A percentile compares a stretch with the other conserved stretches of the same genome.
These are phyloP conservation scores for Papilio polytes DNA, from an alignment of 1,140 invertebrate genomes.

Conservation along the genomic window DNA sequence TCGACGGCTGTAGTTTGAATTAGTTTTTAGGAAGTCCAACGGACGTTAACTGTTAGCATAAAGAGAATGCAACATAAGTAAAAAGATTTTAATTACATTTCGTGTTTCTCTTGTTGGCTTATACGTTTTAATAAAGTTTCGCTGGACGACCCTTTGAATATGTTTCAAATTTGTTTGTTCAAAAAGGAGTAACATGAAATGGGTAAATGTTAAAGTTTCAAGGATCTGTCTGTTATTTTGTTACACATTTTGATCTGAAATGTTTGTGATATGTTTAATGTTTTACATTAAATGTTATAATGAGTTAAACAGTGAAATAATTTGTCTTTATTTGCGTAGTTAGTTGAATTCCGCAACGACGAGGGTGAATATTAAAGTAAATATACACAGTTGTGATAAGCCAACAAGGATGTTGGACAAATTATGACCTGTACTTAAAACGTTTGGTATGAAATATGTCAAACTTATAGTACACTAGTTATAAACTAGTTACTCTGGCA, in stretches of 20 bases:
- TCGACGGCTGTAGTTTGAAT: constrained; percentile 45
- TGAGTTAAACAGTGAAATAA: not conserved
- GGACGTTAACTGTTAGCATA: constrained; percentile 59
- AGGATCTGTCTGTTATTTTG: constrained; percentile 21
- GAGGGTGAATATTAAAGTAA: too few relatives aligned
- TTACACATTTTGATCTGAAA: not conserved
- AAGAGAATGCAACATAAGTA: constrained; percentile 60
- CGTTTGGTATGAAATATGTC: not conserved
- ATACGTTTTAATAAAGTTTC: constrained; percentile 49
- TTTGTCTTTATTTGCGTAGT: not conserved
- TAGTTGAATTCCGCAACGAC: not conserved
- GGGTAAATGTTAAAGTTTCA: constrained; percentile 41
- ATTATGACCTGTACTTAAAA: not conserved
- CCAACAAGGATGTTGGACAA: not conserved
- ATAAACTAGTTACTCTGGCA: too few relatives aligned
- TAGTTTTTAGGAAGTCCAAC: constrained; percentile 51
- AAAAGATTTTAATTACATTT: constrained; percentile 74
- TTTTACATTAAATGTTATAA: not conserved
- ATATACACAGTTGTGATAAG: not conserved
- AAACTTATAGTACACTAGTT: too few relatives aligned
- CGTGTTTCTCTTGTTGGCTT: constrained; percentile 47
- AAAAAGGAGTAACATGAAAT: constrained; percentile 35
- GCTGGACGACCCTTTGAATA: constrained; percentile 47
- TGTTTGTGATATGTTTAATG: not conserved
- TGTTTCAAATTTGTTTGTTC: constrained; percentile 45